A percentile compares a stretch with the other conserved stretches of the same genome.
Conservation (phyloP, 2,113 vertebrate species). For the Orthochromis malagaraziensis region DNA sequence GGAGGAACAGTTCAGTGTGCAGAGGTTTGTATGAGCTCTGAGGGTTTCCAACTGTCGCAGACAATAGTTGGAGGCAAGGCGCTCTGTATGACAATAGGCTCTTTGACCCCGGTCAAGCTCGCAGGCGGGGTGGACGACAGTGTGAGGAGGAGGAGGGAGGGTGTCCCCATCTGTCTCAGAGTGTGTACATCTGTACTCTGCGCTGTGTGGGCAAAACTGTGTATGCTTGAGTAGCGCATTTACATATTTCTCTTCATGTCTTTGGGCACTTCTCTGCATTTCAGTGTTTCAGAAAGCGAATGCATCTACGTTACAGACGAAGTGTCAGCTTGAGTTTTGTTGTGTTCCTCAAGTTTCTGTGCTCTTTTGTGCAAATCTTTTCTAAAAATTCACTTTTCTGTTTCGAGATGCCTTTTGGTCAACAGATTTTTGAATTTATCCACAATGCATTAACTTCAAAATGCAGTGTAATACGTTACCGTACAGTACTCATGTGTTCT, state of each 20-base stretch:
- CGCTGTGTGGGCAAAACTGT: neutral
- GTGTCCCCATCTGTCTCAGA: conserved; percentile 67
- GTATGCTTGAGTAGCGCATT: neutral
- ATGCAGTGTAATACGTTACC: no score
- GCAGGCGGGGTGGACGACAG: neutral
- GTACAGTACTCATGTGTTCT: no score
- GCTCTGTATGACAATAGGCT: conserved; percentile 70
- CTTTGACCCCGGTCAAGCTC: conserved; percentile 64
- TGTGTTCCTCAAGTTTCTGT: neutral
- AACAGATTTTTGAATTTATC: neutral
- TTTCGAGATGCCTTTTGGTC: rapidly evolving
- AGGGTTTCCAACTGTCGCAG: conserved; percentile 57
- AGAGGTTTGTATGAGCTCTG: conserved; percentile 62
- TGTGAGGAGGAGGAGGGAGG: neutral
- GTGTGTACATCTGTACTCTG: conserved; percentile 15
- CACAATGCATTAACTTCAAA: rapidly evolving
- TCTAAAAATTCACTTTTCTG: rapidly evolving
- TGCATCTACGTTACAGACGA: rapidly evolving
- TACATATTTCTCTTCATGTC: neutral
- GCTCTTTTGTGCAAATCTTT: neutral
- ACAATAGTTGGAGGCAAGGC: conserved; percentile 63
- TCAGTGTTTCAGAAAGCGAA: neutral
- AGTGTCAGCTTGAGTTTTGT: neutral
- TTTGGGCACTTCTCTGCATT: neutral
- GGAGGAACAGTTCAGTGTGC: conserved; percentile 52